phyloP scores from a whole-genome alignment of 2,888 invertebrate species.

The Tiliacea citrago region DNA sequence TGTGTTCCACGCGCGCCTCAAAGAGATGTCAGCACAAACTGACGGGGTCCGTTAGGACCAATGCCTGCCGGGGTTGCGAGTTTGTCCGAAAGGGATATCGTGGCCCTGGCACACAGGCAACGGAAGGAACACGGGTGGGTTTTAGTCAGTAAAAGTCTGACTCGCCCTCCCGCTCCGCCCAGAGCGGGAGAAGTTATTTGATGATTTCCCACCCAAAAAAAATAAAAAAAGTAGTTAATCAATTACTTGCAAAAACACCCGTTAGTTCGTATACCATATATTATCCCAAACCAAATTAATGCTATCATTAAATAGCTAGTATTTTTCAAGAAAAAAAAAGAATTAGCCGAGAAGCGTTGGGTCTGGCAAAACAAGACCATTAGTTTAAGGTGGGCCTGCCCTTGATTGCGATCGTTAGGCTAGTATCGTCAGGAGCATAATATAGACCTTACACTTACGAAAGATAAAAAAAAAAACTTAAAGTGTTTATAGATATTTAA shows the following conservation, averaged over 20 bases:
- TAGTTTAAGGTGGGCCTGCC: constrained; percentile 76
- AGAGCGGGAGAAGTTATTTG: too few species aligned
- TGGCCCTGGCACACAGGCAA: too few species aligned
- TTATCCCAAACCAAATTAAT: constrained; percentile 25
- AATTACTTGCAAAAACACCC: constrained; percentile 1
- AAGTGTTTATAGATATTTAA: neutral
- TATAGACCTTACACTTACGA: neutral
- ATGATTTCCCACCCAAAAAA: too few species aligned
- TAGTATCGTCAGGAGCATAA: constrained; percentile 49
- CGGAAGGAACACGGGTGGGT: too few species aligned
- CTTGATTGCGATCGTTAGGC: constrained; percentile 79
- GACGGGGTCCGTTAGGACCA: too few species aligned
- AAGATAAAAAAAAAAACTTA: neutral
- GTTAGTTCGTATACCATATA: neutral
- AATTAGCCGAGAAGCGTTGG: constrained; percentile 51
- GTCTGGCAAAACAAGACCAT: constrained; percentile 79
- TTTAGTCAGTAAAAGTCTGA: too few species aligned
- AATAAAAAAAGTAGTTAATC: neutral
- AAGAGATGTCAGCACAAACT: too few species aligned
- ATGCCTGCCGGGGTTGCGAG: too few species aligned
- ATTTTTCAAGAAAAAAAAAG: constrained; percentile 21
- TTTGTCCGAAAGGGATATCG: too few species aligned
- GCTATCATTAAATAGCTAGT: constrained; percentile 11
- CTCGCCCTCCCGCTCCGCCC: too few species aligned
- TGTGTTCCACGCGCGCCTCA: too few species aligned